Percentiles rank a stretch among this genome's conserved stretches.
Evolutionary conservation across 2,113 vertebrate genomes (phyloP).

Genomic region (Ptilorrhoa leucosticta): DNA sequence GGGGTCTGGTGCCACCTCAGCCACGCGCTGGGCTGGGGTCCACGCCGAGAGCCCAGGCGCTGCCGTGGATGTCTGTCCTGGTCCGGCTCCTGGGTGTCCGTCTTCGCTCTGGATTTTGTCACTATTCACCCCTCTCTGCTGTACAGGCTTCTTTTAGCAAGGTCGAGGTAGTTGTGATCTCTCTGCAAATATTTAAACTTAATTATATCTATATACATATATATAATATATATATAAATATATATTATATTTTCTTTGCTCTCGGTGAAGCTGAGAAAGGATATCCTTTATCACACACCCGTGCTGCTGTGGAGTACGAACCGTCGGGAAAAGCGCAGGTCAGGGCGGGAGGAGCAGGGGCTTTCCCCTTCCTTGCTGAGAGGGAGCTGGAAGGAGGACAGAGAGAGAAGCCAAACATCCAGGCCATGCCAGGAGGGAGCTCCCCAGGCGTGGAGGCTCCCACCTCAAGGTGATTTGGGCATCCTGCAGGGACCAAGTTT

Average conservation of each 20-base stretch:
- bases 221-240: slow-evolving; percentile 72
- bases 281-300: slow-evolving; percentile 61
- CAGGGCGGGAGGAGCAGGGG: neutral
- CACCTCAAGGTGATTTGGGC: neutral
- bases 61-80: neutral
- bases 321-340: slow-evolving; percentile 19
- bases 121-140: slow-evolving; percentile 36
- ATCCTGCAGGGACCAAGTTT: neutral
- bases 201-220: slow-evolving; percentile 72
- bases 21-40: neutral
- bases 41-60: neutral
- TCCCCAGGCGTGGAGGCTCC: neutral
- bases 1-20: neutral
- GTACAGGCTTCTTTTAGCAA: slow-evolving; percentile 69
- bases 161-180: slow-evolving; percentile 63
- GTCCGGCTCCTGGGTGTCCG: neutral
- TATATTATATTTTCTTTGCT: slow-evolving; percentile 80
- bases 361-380: neutral
- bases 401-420: neutral
- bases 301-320: slow-evolving; percentile 74
- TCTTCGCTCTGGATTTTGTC: slow-evolving; percentile 38
- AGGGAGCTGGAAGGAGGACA: neutral
- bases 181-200: slow-evolving; percentile 78
- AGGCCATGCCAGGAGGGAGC: neutral
- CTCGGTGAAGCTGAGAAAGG: slow-evolving; percentile 71